Evolutionary conservation across 2,797 vertebrate species (phyloP).

Genomic region (Neostethus bicornis): DNA sequence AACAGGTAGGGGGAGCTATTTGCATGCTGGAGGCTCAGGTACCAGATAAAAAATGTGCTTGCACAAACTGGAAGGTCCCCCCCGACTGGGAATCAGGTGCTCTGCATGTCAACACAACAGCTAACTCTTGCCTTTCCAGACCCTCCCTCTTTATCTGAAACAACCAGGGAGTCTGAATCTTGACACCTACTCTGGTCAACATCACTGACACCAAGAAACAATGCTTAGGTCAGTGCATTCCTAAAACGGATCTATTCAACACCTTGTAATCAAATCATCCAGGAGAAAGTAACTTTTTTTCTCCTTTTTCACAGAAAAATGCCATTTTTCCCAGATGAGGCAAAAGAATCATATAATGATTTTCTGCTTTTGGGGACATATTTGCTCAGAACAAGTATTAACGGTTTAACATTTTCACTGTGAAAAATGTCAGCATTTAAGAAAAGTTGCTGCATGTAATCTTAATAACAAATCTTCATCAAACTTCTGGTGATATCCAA

Average conservation of each 20-base stretch:
- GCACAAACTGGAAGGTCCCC: slow-evolving; percentile 58
- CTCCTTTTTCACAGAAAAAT: neutral
- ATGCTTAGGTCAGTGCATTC: slow-evolving; percentile 14
- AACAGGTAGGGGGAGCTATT: slow-evolving; percentile 16
- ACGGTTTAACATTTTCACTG: too few species aligned
- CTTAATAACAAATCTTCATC: neutral
- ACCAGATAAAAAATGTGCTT: slow-evolving; percentile 34
- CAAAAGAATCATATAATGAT: too few species aligned
- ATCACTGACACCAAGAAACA: slow-evolving; percentile 40
- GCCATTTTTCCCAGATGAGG: too few species aligned
- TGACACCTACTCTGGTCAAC: slow-evolving; percentile 37
- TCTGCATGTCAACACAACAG: slow-evolving; percentile 50
- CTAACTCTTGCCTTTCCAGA: slow-evolving; percentile 34
- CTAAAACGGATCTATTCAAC: neutral
- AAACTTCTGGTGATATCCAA: neutral
- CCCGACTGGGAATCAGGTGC: slow-evolving; percentile 46
- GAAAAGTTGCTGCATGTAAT: too few species aligned
- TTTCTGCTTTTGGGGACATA: too few species aligned
- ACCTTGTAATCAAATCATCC: neutral
- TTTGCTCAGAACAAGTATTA: too few species aligned
- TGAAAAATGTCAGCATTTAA: too few species aligned
- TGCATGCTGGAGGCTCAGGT: slow-evolving; percentile 43
- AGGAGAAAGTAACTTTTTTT: neutral
- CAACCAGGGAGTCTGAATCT: slow-evolving; percentile 15
- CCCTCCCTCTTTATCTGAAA: slow-evolving; percentile 42